phyloP scores from a whole-genome alignment of 1,140 invertebrate genomes.

The Augochlora pura region DNA sequence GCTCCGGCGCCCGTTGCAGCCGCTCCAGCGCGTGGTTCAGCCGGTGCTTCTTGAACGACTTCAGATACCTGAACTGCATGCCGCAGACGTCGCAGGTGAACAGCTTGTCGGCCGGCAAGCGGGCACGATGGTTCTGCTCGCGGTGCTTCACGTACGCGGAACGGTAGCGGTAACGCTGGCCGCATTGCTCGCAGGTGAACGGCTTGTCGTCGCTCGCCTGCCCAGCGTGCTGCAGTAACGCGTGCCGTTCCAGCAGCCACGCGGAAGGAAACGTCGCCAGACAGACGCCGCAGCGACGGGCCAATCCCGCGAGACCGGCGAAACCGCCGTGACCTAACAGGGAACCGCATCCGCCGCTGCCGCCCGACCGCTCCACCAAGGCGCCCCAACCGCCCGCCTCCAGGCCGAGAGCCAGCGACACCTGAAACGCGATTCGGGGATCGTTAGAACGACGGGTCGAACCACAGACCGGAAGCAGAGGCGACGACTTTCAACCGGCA shows the following conservation, averaged over 20 bases:
- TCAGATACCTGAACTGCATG: conserved; percentile 92
- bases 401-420: conserved; percentile 78
- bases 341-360: conserved; percentile 76
- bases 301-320: conserved; percentile 72
- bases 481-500: too few species aligned
- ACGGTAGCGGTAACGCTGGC: conserved; percentile 92
- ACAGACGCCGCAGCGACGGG: conserved; percentile 88
- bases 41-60: conserved; percentile 93
- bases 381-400: conserved; percentile 81
- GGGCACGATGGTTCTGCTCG: conserved; percentile 92
- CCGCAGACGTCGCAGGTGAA: conserved; percentile 94
- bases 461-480: too few species aligned
- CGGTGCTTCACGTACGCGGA: conserved; percentile 93
- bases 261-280: conserved; percentile 90
- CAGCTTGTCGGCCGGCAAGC: conserved; percentile 91
- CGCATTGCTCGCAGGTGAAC: conserved; percentile 95
- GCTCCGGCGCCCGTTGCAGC: conserved; percentile 81
- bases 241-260: conserved; percentile 90
- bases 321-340: conserved; percentile 78
- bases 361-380: conserved; percentile 77
- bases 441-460: too few species aligned
- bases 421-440: conserved; percentile 66
- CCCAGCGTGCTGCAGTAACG: conserved; percentile 87
- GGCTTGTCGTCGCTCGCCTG: conserved; percentile 89
- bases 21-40: conserved; percentile 92